phyloP scores from a whole-genome alignment of 2,797 vertebrate species.

The Hozukius guyotensis region DNA sequence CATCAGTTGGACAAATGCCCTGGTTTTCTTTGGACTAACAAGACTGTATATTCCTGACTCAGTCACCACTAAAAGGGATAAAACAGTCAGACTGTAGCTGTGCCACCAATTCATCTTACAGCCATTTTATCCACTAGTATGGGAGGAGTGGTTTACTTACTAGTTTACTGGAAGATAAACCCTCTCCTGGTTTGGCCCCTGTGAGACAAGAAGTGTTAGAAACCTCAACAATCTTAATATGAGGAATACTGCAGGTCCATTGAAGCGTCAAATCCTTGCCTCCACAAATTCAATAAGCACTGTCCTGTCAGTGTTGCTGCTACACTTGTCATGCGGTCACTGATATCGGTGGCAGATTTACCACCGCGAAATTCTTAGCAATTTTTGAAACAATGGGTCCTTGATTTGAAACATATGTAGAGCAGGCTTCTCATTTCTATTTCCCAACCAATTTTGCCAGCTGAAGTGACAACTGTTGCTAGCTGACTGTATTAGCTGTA shows the following conservation, averaged over 20 bases:
- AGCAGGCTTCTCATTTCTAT: not conserved
- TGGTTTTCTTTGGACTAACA: not conserved
- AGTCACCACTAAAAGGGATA: not conserved
- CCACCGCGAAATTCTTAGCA: not conserved
- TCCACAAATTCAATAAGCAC: not conserved
- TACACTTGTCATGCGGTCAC: not conserved
- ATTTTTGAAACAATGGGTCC: not conserved
- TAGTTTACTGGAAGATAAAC: slow-evolving; percentile 86
- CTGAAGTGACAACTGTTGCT: not conserved
- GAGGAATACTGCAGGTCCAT: not conserved
- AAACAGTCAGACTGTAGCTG: not conserved
- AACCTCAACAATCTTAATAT: not conserved
- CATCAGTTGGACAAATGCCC: slow-evolving; percentile 6
- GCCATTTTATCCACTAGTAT: not conserved
- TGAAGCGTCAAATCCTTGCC: not conserved
- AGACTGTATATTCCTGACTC: not conserved
- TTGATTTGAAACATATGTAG: slow-evolving; percentile 2
- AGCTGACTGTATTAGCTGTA: not conserved
- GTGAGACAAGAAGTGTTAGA: slow-evolving; percentile 45
- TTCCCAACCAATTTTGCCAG: not conserved
- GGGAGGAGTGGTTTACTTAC: slow-evolving; percentile 77
- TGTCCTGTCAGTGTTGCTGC: not conserved
- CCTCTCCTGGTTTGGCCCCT: slow-evolving; percentile 85
- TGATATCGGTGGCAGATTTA: not conserved
- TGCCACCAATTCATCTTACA: not conserved